Evolutionary conservation across 2,113 vertebrate genomes (phyloP).

Genomic region (Takifugu bimaculatus): DNA sequence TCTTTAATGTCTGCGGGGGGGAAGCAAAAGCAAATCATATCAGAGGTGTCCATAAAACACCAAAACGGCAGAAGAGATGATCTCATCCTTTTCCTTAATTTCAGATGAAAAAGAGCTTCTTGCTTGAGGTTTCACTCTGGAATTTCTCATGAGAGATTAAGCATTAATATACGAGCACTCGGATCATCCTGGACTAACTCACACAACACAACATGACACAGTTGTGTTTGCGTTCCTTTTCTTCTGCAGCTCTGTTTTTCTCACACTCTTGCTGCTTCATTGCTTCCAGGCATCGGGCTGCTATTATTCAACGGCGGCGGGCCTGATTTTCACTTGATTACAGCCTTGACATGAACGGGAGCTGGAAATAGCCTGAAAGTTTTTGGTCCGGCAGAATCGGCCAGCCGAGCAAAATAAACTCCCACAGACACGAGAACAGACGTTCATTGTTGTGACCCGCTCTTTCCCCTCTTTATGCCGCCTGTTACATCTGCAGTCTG

Average conservation of each 20-base stretch:
- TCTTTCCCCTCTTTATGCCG: constrained; percentile 9
- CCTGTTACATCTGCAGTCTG: not conserved
- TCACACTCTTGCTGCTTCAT: constrained; percentile 38
- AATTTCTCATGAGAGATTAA: constrained; percentile 4
- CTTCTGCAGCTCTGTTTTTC: constrained; percentile 21
- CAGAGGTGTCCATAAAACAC: too few relatives aligned
- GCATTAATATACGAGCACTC: constrained; percentile 26
- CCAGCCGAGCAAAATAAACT: constrained; percentile 54
- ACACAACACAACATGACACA: constrained; percentile 31
- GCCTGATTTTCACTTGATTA: constrained; percentile 67
- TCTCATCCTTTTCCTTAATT: not conserved
- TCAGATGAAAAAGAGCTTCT: not conserved
- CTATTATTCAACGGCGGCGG: constrained; percentile 53
- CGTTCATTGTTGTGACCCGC: constrained; percentile 60
- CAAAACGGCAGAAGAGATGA: too few relatives aligned
- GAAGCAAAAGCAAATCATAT: constrained; percentile 8
- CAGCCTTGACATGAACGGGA: constrained; percentile 51
- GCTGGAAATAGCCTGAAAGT: constrained; percentile 56
- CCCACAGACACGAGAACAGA: constrained; percentile 61
- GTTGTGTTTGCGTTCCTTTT: not conserved
- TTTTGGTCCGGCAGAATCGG: constrained; percentile 44
- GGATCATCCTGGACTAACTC: constrained; percentile 1
- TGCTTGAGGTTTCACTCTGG: constrained; percentile 27
- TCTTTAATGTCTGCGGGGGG: constrained; percentile 29
- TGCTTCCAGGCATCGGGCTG: constrained; percentile 47